Evolutionary conservation across 2,888 invertebrate species (phyloP).

Genomic region (Brachynemurus nebulosus): DNA sequence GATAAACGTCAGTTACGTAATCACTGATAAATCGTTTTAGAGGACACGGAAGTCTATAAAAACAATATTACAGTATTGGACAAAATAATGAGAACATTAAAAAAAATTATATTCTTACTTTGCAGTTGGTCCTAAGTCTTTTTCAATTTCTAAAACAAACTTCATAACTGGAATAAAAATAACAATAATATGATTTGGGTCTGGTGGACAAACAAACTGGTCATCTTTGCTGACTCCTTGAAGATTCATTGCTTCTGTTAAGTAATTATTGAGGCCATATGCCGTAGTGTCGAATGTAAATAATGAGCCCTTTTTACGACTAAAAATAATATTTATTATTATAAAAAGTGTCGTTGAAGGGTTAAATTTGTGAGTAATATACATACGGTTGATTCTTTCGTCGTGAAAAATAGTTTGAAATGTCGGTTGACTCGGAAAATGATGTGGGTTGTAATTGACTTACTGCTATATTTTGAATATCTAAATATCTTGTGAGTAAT

Average conservation of each 20-base stretch:
- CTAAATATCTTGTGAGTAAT: slow-evolving; percentile 72
- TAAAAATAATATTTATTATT: slow-evolving; percentile 24
- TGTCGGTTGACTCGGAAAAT: slow-evolving; percentile 34
- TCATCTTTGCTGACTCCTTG: slow-evolving; percentile 31
- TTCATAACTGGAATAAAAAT: slow-evolving; percentile 71
- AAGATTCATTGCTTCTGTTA: background rate
- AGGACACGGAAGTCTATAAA: too few relatives aligned
- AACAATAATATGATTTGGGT: slow-evolving; percentile 58
- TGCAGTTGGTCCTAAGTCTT: slow-evolving; percentile 39
- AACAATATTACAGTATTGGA: too few relatives aligned
- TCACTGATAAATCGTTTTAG: slow-evolving; percentile 73
- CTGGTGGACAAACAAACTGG: slow-evolving; percentile 60
- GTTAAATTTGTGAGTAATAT: slow-evolving; percentile 22
- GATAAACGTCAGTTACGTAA: slow-evolving; percentile 76
- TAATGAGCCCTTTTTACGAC: slow-evolving; percentile 39
- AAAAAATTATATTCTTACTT: too few relatives aligned
- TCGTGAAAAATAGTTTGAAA: slow-evolving; percentile 38
- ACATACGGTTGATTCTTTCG: slow-evolving; percentile 33
- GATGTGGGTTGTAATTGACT: slow-evolving; percentile 36
- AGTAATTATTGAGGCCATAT: slow-evolving; percentile 19
- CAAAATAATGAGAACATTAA: too few relatives aligned
- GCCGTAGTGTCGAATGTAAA: slow-evolving; percentile 57
- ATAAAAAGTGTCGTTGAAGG: slow-evolving; percentile 23
- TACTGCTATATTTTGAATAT: slow-evolving; percentile 63
- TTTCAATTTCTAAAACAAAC: slow-evolving; percentile 75